These are phyloP conservation scores for Mellivora capensis DNA, from an alignment of 2,113 vertebrate species.

Conservation along the genomic window DNA sequence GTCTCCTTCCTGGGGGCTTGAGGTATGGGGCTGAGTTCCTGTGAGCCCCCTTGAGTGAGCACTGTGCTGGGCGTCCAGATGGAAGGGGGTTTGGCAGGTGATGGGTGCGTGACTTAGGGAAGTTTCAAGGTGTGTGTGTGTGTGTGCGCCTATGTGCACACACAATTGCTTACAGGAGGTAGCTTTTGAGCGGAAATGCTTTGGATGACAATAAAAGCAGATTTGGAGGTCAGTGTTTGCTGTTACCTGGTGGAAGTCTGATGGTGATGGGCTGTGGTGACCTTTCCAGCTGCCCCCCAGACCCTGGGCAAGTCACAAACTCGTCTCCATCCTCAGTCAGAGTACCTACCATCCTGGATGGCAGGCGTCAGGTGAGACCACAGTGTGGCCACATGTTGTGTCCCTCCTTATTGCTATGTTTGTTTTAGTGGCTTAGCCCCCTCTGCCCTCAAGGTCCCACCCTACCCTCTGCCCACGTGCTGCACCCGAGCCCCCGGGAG, in stretches of 20 bases:
- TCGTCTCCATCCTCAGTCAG: not conserved
- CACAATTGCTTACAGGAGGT: not conserved
- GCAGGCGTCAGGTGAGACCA: fast-evolving
- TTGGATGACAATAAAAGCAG: not conserved
- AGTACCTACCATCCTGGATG: not conserved
- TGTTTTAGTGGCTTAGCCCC: not conserved
- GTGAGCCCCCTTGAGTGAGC: not conserved
- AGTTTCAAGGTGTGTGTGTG: not conserved
- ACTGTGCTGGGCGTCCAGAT: not conserved
- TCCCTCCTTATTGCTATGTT: fast-evolving
- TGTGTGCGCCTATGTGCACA: too few relatives aligned
- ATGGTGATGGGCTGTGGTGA: fast-evolving
- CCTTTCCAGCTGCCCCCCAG: not conserved
- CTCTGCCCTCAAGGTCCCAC: not conserved
- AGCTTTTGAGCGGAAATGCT: not conserved
- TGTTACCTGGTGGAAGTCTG: not conserved
- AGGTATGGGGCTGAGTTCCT: too few relatives aligned
- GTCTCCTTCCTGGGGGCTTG: not conserved
- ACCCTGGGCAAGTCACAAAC: not conserved
- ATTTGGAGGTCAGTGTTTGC: not conserved
- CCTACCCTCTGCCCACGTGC: not conserved
- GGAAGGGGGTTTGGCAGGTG: fast-evolving
- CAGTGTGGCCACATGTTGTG: fast-evolving
- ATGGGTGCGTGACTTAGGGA: not conserved
- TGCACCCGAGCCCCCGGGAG: fast-evolving